Conservation (phyloP, 2,797 vertebrate genomes). For the Bovichtus diacanthus region DNA sequence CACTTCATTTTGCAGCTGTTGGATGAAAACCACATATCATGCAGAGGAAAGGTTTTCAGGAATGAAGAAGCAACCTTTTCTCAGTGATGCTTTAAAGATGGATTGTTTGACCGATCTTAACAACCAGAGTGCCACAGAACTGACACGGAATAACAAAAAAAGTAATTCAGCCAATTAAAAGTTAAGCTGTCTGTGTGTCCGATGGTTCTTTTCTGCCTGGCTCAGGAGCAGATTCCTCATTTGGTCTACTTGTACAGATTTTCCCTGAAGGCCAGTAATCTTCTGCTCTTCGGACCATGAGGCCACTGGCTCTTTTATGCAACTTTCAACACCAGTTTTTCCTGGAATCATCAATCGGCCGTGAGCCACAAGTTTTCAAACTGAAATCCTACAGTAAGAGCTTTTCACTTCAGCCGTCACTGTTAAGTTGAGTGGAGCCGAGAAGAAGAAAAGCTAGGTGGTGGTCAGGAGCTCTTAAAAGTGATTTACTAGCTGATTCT, state of each 20-base stretch:
- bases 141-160: not conserved
- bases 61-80: not conserved
- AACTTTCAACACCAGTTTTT: not conserved
- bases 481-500: conserved; percentile 45
- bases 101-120: not conserved
- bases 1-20: conserved; percentile 22
- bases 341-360: not conserved
- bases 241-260: not conserved
- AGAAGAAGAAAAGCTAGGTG: conserved; percentile 37
- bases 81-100: not conserved
- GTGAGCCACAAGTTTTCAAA: conserved; percentile 14
- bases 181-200: not conserved
- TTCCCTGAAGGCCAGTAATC: not conserved
- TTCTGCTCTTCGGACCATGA: not conserved
- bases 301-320: not conserved
- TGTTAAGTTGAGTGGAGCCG: conserved; percentile 14
- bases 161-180: not conserved
- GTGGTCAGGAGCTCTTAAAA: conserved; percentile 56
- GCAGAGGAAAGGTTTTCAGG: not conserved
- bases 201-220: not conserved
- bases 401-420: conserved; percentile 44
- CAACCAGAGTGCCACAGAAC: not conserved
- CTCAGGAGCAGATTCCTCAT: not conserved
- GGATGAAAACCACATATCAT: conserved; percentile 12
- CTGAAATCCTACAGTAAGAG: conserved; percentile 26